Evolutionary conservation across 2,888 invertebrate species (phyloP).

Genomic region (Macrophya annulata): DNA sequence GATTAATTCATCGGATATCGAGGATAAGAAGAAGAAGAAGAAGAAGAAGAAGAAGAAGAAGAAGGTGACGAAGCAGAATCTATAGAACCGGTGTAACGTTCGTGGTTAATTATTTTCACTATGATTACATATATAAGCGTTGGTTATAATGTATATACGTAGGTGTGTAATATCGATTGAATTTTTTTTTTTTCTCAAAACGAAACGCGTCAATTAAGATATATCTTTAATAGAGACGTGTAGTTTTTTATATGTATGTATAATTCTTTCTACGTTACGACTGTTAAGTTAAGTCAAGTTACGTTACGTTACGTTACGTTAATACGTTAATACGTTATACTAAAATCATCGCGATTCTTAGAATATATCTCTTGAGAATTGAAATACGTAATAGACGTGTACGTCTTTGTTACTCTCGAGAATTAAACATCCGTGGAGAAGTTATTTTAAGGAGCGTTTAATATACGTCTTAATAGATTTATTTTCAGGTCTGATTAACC

Average conservation of each 20-base stretch:
- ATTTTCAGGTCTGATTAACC: background rate
- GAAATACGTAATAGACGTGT: background rate
- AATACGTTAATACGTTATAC: no score
- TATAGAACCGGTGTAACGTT: background rate
- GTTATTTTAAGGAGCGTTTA: conserved; percentile 7
- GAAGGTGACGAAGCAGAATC: conserved; percentile 3
- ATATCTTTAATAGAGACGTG: background rate
- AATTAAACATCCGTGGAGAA: background rate
- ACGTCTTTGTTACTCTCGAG: background rate
- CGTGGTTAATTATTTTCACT: conserved; percentile 6
- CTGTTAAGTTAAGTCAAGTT: background rate
- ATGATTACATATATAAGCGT: background rate
- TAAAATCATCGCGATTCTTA: no score
- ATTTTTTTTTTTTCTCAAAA: conserved; percentile 29
- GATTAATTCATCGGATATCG: background rate
- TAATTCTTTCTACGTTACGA: background rate
- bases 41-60: background rate
- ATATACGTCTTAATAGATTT: conserved; percentile 28
- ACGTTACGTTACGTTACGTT: background rate
- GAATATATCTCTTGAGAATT: background rate
- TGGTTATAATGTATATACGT: background rate
- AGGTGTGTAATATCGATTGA: conserved; percentile 34
- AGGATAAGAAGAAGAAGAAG: background rate
- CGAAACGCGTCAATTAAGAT: conserved; percentile 43
- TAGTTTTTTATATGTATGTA: background rate